phyloP scores from a whole-genome alignment of 2,113 vertebrate species.

The Lathamus discolor region DNA sequence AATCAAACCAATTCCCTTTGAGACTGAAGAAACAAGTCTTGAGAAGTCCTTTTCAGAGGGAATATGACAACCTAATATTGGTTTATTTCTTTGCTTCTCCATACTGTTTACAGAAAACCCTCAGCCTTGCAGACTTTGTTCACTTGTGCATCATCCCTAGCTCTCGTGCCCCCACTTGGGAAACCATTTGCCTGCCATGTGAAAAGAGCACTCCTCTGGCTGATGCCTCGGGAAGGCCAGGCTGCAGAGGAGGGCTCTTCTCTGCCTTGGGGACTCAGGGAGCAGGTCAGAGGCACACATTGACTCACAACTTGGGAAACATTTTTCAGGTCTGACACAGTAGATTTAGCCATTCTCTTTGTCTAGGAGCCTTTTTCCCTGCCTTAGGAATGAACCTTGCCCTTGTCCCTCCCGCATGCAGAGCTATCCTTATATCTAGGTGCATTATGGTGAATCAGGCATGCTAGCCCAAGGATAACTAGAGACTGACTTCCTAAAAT shows the following conservation, averaged over 20 bases:
- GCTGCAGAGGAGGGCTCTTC: not conserved
- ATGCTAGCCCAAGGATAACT: not conserved
- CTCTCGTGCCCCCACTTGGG: rapidly evolving
- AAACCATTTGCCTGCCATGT: not conserved
- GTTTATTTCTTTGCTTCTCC: not conserved
- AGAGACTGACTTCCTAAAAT: not conserved
- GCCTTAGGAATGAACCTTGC: not conserved
- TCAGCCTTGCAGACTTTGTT: not conserved
- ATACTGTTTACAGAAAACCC: not conserved
- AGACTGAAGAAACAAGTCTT: not conserved
- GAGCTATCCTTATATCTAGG: not conserved
- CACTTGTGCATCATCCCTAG: not conserved
- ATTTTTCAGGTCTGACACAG: not conserved
- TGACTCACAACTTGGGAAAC: not conserved
- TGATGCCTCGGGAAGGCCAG: not conserved
- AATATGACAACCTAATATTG: not conserved
- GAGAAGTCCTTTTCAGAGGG: not conserved
- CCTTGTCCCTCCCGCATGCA: not conserved
- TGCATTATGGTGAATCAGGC: not conserved
- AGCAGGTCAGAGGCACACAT: not conserved
- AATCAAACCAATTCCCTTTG: not conserved
- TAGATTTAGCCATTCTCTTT: not conserved
- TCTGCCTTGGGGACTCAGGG: not conserved
- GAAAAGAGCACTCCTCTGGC: not conserved
- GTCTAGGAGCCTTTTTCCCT: not conserved